Conservation (phyloP, 2,888 invertebrate species). For the Beris chalybata region DNA sequence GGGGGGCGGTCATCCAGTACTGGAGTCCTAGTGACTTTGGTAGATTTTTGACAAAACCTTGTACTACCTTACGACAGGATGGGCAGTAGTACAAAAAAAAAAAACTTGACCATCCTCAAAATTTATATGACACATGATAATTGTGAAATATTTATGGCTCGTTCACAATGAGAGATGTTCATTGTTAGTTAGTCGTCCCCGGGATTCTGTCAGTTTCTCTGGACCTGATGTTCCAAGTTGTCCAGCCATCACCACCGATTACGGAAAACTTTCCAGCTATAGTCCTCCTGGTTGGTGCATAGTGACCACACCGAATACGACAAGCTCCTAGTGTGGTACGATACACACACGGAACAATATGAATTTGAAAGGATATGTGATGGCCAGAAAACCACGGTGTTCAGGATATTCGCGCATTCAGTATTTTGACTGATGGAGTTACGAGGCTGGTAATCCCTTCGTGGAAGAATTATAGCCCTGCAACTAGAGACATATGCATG, state of each 20-base stretch:
- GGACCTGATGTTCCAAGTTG: conserved; percentile 16
- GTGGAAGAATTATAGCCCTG: too few species aligned
- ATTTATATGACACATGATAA: conserved; percentile 40
- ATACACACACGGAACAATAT: conserved; percentile 13
- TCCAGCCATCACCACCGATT: not conserved
- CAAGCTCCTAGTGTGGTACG: not conserved
- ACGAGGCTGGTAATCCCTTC: not conserved
- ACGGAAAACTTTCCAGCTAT: not conserved
- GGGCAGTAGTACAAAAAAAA: not conserved
- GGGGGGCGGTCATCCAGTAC: not conserved
- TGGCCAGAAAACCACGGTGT: conserved; percentile 4
- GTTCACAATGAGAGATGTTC: conserved; percentile 37
- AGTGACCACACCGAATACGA: not conserved
- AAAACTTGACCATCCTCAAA: conserved; percentile 32
- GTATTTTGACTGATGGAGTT: conserved; percentile 22
- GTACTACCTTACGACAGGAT: conserved; percentile 18
- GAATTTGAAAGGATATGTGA: conserved; percentile 27
- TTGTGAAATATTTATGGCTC: conserved; percentile 39
- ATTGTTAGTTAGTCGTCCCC: conserved; percentile 17
- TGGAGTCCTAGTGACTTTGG: not conserved
- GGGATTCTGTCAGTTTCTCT: conserved; percentile 17
- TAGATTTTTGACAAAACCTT: conserved; percentile 20
- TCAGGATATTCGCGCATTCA: not conserved
- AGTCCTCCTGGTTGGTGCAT: not conserved
- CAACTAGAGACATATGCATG: too few species aligned